Base-by-base conservation (phyloP, 1,140 invertebrate genomes). In the Lucilia cuprina region DNA sequence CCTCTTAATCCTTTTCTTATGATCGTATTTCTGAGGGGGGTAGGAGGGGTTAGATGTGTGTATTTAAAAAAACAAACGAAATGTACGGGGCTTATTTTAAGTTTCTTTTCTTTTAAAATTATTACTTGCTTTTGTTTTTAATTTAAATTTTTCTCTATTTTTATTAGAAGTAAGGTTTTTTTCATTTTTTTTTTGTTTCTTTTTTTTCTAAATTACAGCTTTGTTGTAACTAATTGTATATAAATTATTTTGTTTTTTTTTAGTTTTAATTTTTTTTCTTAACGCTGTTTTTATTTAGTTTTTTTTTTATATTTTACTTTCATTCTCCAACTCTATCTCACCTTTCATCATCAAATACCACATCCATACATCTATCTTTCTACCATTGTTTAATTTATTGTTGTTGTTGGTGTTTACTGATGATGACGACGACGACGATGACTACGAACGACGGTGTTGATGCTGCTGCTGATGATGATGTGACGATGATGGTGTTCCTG, bases 381-480 rank as follows among this genome's bases (percentile, higher is more conserved):
- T 49, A 49, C 49, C 41, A 82, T 82, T 82, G 35, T 74, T 35
- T 41, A 50, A 34, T 82, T 83, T 30, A 30, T 30, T 83, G 55
- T 85, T 88, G 84, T 85, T n/a, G 50, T 84, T 88, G 82, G 34
- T 85, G 84, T 84, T 86, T 85, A 74, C 85, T 80, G 41, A 80
- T 80, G 77, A 80, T 78, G 35, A 82, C 35, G 50, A 17, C 34
- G 19, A 82, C 25, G 55, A n/a, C n/a, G 35, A 41, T 8, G 35
- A 41, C 35, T 41, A 41, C n/a, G 25, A 30, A 30, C 25, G 25
- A 30, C 25, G 25, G 25, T 30, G 25, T 30, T 30, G 25, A 30
- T 30, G 25, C 25, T 30, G 25, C 25, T 30, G 25, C 25, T 41
- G 41, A 41, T 41, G 41, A 41, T 41, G 41, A 41, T 41, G 25